Base-by-base conservation (phyloP, 2,888 invertebrate species). In the Chymomyza procnemis region DNA sequence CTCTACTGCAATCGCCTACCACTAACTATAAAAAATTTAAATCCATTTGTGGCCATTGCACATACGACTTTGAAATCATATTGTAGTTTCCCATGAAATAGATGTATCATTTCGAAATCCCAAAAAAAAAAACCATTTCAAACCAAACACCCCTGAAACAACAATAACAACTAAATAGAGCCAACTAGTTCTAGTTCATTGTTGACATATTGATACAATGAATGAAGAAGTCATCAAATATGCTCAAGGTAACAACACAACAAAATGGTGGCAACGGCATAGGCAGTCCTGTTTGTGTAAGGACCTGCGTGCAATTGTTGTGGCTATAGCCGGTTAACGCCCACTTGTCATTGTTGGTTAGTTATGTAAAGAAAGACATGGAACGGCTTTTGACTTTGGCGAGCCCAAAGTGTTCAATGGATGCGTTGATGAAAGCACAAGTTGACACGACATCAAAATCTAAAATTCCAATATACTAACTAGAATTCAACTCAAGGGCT, bases 171-270 rank as follows among this genome's bases (percentile, higher is more conserved):
- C 50, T 50, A 50, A n/a, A 5, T 50, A 50, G 4, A 1, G 19
- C 6, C n/a, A 50, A 19, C 50, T 19, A n/a, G 50, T 50, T 50
- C 50, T 50, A 50, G 50, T 50, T 50, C 2, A 18, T 76, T 58
- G 61, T 55, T 69, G 14, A 48, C 61, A 66, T 73, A 61, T 77
- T 80, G 80, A 77, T 80, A 80, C 71, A 69, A 54, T 64, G 71
- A 78, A 71, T 71, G 72, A 75, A 73, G 67, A 82, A 71, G 59
- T 67, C 73, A 78, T 75, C 62, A 62, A 74, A 77, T 76, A 79
- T 76, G 71, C 76, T 79, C 85, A 88, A 88, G 87, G 87, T 80
- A 75, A 78, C 66, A 75, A 78, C 66, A 56, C 75, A 73, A 72
- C 64, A 69, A 72, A 76, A 71, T 74, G 67, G 67, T 66, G 9